phyloP scores from a whole-genome alignment of 2,797 vertebrate genomes.

The Sebastolobus altivelis region DNA sequence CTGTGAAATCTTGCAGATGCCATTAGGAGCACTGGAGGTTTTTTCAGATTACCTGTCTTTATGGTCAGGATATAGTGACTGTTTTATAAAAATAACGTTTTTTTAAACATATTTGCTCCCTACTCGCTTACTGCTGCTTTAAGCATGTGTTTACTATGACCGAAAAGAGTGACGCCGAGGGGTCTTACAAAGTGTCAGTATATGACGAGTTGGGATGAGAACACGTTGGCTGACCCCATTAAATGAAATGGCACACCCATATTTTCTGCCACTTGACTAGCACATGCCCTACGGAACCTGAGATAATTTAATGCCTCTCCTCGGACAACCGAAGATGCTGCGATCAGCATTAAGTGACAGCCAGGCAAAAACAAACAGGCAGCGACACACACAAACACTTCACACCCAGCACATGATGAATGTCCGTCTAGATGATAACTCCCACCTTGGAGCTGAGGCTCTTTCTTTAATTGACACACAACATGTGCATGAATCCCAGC shows the following conservation, averaged over 20 bases:
- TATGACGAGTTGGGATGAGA: no score
- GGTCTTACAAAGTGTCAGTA: no score
- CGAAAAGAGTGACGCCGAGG: no score
- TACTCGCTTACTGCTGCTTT: no score
- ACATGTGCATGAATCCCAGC: slow-evolving; percentile 65
- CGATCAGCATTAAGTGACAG: slow-evolving; percentile 67
- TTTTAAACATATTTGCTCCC: no score
- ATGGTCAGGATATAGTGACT: no score
- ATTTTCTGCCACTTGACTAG: slow-evolving; percentile 74
- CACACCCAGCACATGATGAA: slow-evolving; percentile 36
- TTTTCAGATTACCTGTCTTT: no score
- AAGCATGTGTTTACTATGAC: no score
- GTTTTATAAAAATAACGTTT: no score
- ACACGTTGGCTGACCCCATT: slow-evolving; percentile 58
- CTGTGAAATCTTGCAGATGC: no score
- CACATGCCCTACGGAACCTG: slow-evolving; percentile 62
- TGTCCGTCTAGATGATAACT: slow-evolving; percentile 49
- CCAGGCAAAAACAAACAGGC: slow-evolving; percentile 48
- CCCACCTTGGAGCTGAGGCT: slow-evolving; percentile 29
- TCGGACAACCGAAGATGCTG: slow-evolving; percentile 56
- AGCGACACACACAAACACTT: slow-evolving; percentile 23
- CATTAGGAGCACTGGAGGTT: no score
- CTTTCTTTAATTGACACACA: slow-evolving; percentile 69
- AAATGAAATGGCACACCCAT: slow-evolving; percentile 61
- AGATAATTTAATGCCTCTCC: slow-evolving; percentile 68